These are phyloP conservation scores for Agrotis exclamationis DNA, from an alignment of 2,888 invertebrate species.

Conservation along the genomic window DNA sequence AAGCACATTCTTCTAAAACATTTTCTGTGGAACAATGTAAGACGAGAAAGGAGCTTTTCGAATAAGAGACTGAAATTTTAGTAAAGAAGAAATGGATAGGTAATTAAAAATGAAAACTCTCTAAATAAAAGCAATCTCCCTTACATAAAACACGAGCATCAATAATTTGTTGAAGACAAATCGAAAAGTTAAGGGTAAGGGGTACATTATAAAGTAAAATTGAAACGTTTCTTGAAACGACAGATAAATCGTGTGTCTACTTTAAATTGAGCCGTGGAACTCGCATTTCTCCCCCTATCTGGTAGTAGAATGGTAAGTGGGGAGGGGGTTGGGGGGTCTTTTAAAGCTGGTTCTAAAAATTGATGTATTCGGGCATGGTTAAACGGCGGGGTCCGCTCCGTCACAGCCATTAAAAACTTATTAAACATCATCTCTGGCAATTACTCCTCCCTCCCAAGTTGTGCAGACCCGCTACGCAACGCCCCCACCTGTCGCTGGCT, in stretches of 20 bases:
- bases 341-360: slow-evolving; percentile 72
- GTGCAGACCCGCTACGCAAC: slow-evolving; percentile 60
- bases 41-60: not conserved
- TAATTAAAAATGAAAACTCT: slow-evolving; percentile 2
- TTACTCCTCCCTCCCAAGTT: slow-evolving; percentile 85
- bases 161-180: slow-evolving; percentile 67
- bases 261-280: slow-evolving; percentile 58
- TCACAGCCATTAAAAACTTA: slow-evolving; percentile 93
- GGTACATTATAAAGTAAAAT: slow-evolving; percentile 78
- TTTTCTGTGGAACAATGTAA: not conserved
- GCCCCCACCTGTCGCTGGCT: slow-evolving; percentile 57
- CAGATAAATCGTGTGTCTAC: slow-evolving; percentile 70
- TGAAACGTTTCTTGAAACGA: slow-evolving; percentile 73
- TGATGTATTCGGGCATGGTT: slow-evolving; percentile 81
- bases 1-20: slow-evolving; percentile 2
- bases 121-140: slow-evolving; percentile 40
- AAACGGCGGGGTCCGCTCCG: slow-evolving; percentile 83
- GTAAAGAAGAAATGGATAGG: not conserved
- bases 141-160: slow-evolving; percentile 53
- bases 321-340: slow-evolving; percentile 60
- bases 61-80: not conserved
- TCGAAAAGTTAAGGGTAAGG: slow-evolving; percentile 73
- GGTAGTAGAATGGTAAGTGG: slow-evolving; percentile 13
- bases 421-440: slow-evolving; percentile 93
- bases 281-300: slow-evolving; percentile 14